Base-by-base conservation (phyloP, 2,113 vertebrate species). In the Philantomba maxwellii region DNA sequence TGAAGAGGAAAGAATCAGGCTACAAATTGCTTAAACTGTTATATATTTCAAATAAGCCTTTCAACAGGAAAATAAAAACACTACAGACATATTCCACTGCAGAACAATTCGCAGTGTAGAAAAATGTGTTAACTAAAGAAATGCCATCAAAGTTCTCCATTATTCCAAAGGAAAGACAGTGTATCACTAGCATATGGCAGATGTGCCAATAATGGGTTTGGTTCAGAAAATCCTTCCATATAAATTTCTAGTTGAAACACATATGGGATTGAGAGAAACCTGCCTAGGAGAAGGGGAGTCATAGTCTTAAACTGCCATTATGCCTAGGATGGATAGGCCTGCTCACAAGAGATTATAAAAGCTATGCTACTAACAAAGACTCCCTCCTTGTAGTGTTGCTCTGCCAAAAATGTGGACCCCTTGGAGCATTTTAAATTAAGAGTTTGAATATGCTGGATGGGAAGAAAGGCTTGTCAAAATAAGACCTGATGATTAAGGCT, bases 51-150 rank as follows among this genome's bases (percentile, higher is more conserved):
- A 33, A 4, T 33, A 81, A 75, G 1, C 1, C 17, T 62, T 88
- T n/a, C 30, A 58, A 96, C 62, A 73, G 25, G 30, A 9, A 97
- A 96, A 58, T 30, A 58, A 91, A 94, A 97, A 83, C 5, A 60
- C 8, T 36, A 53, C 5, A 36, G 30, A 49, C 43, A 77, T 39
- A 58, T 19, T 43, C 5, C n/a, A 30, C 21, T 51, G 23, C 14
- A 87, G 75, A 28, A 66, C 62, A 62, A 36, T 26, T 55, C 3
- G 21, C 39, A 87, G 7, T 17, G 0, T 78, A 80, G 23, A 53
- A 93, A 70, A 89, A 43, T 10, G 43, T 14, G 2, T 73, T 70
- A 95, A 12, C 15, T 60, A 45, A 66, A 93, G 33, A 88, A 87
- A 93, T 73, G 4, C 0, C 82, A 57, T 45, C 25, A 77, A 83